Base-by-base conservation (phyloP, 1,140 invertebrate species). In the Theocolax elegans region DNA sequence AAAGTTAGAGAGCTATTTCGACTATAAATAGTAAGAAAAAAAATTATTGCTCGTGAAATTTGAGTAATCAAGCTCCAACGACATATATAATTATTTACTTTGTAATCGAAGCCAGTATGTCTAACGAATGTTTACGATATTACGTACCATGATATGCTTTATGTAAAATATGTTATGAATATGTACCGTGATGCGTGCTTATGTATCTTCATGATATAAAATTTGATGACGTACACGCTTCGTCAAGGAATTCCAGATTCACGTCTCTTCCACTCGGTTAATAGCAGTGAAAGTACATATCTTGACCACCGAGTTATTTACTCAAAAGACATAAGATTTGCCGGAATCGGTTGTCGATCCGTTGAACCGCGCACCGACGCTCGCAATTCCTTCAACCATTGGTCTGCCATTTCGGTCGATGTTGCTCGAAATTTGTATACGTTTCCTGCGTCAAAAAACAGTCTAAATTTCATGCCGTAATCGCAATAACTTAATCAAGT, bases 351-450 rank as follows among this genome's bases (percentile, higher is more conserved):
- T 75, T 89, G 89, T 67, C 90, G 87, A 71, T 87, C 86, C 15
- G 76, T 76, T 12, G 76, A 77, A 72, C 85, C 87, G 56, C 88
- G 89, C 40, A 88, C 87, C 35, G 88, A 89, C 67, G 91, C 89
- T 77, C 91, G 90, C 23, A 97, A 87, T 77, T 90, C 88, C 60
- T 89, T 86, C 71, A 91, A 90, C 95, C 95, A 97, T 70, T 91
- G 87, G 76, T 92, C 88, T 27, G 94, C 92, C 73, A 89, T 87
- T 44, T 88, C 87, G 73, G 91, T 89, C 63, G 89, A 91, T 35
- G 90, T 90, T 54, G 92, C 91, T 77, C 93, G 90, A 81, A 95
- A 95, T 86, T 95, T 96, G 82, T 96, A 97, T n/a, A 94, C 87
- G 74, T 94, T 95, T 64, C 92, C 93, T 89, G 84, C n/a, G 83